A percentile compares a stretch with the other conserved stretches of the same genome.
Evolutionary conservation across 2,113 vertebrate genomes (phyloP).

Genomic region (Oophaga pumilio): DNA sequence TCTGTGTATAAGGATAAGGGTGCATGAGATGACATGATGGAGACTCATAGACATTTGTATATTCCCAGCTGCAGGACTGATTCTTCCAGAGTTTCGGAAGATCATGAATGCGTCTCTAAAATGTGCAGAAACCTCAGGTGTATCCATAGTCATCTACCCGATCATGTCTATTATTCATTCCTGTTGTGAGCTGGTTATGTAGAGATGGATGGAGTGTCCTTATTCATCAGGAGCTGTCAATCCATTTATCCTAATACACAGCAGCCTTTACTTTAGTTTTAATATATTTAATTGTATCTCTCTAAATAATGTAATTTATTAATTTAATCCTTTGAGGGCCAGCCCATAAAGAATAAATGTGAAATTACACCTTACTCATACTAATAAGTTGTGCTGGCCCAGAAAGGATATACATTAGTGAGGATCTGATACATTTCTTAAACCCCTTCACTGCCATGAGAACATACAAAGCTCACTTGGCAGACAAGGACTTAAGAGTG

Average conservation of each 20-base stretch:
- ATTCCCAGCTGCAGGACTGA: not conserved
- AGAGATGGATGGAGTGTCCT: not conserved
- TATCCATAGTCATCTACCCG: not conserved
- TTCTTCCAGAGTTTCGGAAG: not conserved
- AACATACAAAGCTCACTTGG: not conserved
- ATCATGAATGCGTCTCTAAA: not conserved
- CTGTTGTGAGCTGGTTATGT: not conserved
- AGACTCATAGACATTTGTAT: slow-evolving; percentile 4
- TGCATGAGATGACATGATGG: not conserved
- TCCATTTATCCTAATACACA: slow-evolving; percentile 26
- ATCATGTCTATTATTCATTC: not conserved
- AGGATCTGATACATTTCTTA: slow-evolving; percentile 24
- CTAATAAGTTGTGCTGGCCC: not conserved
- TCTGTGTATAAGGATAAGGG: slow-evolving; percentile 15
- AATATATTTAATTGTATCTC: not conserved
- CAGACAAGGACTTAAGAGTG: slow-evolving; percentile 27
- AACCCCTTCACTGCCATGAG: slow-evolving; percentile 34
- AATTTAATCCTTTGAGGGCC: slow-evolving; percentile 22
- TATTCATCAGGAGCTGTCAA: not conserved
- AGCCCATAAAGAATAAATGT: not conserved
- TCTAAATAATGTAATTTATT: not conserved
- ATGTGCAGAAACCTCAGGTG: not conserved
- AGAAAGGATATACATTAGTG: slow-evolving; percentile 8
- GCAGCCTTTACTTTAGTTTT: slow-evolving; percentile 15
- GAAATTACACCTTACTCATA: not conserved